These are phyloP conservation scores for Cyprinodon variegatus DNA, from an alignment of 2,113 vertebrate species.

Conservation along the genomic window DNA sequence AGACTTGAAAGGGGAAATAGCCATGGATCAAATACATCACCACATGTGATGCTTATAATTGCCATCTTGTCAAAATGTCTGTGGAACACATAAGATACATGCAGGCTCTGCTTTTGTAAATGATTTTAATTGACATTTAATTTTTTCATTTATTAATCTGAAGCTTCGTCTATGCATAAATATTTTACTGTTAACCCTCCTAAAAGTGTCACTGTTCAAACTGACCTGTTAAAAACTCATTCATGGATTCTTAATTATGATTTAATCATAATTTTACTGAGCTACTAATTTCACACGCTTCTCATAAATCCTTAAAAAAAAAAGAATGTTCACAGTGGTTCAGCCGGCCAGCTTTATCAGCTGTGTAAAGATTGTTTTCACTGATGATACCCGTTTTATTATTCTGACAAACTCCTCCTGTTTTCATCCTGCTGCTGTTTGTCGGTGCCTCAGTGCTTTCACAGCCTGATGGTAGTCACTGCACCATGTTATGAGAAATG, in stretches of 20 bases:
- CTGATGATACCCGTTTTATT: conserved; percentile 7
- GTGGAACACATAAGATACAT: background rate
- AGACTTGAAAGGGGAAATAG: no score
- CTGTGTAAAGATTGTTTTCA: background rate
- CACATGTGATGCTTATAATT: no score
- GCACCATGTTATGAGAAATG: conserved; percentile 71
- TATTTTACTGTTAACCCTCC: background rate
- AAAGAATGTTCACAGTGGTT: background rate
- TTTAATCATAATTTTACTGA: background rate
- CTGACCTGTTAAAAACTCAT: background rate
- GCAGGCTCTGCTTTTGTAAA: background rate
- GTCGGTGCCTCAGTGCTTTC: conserved; percentile 60
- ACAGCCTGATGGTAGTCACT: conserved; percentile 69
- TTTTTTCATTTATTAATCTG: conserved; percentile 9
- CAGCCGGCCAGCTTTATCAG: background rate
- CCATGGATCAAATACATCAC: no score
- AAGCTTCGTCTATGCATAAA: background rate
- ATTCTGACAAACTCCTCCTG: conserved; percentile 41
- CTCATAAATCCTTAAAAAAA: background rate
- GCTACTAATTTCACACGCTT: background rate
- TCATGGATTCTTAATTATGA: background rate
- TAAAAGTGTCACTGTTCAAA: background rate
- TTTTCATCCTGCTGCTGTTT: conserved; percentile 46
- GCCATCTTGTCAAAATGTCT: background rate
- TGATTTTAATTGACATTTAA: background rate